These are phyloP conservation scores for Chrysina gloriosa DNA, from an alignment of 2,888 invertebrate species.

Conservation along the genomic window DNA sequence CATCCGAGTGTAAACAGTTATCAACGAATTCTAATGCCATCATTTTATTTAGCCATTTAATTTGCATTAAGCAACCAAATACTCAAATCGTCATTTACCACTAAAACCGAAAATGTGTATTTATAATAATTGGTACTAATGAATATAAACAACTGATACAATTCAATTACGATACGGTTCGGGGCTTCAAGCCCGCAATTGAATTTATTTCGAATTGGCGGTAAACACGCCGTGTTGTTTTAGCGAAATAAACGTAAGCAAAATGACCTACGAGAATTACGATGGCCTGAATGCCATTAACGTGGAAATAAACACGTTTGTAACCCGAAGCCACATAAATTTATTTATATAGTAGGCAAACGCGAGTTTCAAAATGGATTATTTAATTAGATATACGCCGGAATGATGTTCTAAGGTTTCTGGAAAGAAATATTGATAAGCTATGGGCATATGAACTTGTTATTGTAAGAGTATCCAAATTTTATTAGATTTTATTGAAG, in stretches of 20 bases:
- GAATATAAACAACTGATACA: not conserved
- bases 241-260: not conserved
- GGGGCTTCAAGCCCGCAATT: not conserved
- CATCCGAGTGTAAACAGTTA: not conserved
- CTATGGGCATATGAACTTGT: not conserved
- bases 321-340: slow-evolving; percentile 28
- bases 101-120: not conserved
- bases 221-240: not conserved
- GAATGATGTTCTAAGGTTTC: slow-evolving; percentile 14
- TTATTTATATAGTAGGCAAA: slow-evolving; percentile 21
- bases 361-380: slow-evolving; percentile 20
- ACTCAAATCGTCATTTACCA: not conserved
- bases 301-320: slow-evolving; percentile 15
- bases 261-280: not conserved
- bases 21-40: not conserved
- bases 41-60: not conserved
- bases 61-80: too few species aligned
- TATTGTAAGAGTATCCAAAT: not conserved
- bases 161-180: not conserved
- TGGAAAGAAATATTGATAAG: slow-evolving; percentile 35
- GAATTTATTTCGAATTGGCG: not conserved
- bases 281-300: not conserved
- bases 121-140: not conserved
- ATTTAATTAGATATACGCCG: slow-evolving; percentile 21
- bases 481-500: too few species aligned